Percentiles rank a stretch among this genome's conserved stretches.
These are phyloP conservation scores for Synanthedon formicaeformis DNA, from an alignment of 2,888 invertebrate genomes.

Conservation along the genomic window DNA sequence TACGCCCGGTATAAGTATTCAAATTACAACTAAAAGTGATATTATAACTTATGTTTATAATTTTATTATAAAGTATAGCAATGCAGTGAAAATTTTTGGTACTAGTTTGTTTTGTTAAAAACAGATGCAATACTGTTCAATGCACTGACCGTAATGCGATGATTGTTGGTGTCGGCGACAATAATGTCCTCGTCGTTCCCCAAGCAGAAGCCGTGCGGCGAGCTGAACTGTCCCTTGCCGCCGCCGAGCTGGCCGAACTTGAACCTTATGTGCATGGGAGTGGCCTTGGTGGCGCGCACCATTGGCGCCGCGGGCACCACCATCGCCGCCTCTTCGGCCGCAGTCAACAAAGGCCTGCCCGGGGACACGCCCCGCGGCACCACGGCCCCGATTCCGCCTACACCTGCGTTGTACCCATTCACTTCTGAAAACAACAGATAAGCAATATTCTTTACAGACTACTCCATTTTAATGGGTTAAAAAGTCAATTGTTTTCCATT, in stretches of 20 bases:
- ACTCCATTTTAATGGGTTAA: too few species aligned
- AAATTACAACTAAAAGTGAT: too few species aligned
- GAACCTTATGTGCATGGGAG: conserved; percentile 88
- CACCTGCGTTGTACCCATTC: conserved; percentile 55
- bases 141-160: conserved; percentile 83
- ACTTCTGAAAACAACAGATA: conserved; percentile 38
- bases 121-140: too few species aligned
- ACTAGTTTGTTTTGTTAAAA: too few species aligned
- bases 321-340: conserved; percentile 55
- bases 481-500: too few species aligned
- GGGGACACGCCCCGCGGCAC: conserved; percentile 69
- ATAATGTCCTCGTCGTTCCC: conserved; percentile 96
- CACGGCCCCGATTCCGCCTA: conserved; percentile 57
- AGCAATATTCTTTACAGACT: too few species aligned
- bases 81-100: too few species aligned
- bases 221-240: conserved; percentile 94
- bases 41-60: too few species aligned
- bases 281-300: conserved; percentile 78
- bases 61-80: too few species aligned
- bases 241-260: conserved; percentile 96
- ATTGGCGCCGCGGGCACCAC: conserved; percentile 64
- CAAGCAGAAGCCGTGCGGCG: conserved; percentile 96
- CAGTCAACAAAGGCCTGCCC: conserved; percentile 50
- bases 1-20: too few species aligned
- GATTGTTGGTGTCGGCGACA: conserved; percentile 96